Conservation (phyloP, 2,888 invertebrate genomes). For the Metopia argyrocephala region DNA sequence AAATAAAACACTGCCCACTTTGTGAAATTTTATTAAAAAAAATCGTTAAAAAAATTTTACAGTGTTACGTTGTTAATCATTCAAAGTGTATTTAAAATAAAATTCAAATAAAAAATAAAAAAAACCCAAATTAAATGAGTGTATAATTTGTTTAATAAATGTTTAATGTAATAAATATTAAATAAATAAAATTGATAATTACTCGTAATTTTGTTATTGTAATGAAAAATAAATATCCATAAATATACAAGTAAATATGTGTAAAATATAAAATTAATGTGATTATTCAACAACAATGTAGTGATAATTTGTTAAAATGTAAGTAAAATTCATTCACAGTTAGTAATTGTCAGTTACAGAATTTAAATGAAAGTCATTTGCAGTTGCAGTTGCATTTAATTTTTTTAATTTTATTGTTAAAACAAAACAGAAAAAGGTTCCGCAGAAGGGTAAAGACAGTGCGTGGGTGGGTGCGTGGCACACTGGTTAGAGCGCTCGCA, state of each 20-base stretch:
- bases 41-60: background rate
- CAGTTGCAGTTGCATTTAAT: too few relatives aligned
- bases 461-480: too few relatives aligned
- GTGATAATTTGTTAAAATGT: slow-evolving; percentile 31
- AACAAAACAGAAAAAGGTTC: background rate
- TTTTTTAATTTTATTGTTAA: background rate
- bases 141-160: slow-evolving; percentile 5
- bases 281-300: slow-evolving; percentile 4
- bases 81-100: background rate
- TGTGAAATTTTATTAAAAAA: too few relatives aligned
- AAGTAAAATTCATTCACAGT: slow-evolving; percentile 28
- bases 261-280: slow-evolving; percentile 21
- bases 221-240: too few relatives aligned
- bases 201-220: too few relatives aligned
- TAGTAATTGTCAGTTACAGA: background rate
- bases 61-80: background rate
- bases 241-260: background rate
- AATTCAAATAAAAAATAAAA: slow-evolving; percentile 1
- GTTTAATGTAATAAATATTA: background rate
- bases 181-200: background rate
- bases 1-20: slow-evolving; percentile 36
- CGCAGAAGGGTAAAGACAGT: too few relatives aligned
- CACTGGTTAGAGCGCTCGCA: too few relatives aligned
- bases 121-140: slow-evolving; percentile 16
- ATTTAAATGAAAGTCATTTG: background rate